A percentile compares a stretch with the other conserved stretches of the same genome.
phyloP scores from a whole-genome alignment of 2,888 invertebrate species.

The Coenonympha arcania region DNA sequence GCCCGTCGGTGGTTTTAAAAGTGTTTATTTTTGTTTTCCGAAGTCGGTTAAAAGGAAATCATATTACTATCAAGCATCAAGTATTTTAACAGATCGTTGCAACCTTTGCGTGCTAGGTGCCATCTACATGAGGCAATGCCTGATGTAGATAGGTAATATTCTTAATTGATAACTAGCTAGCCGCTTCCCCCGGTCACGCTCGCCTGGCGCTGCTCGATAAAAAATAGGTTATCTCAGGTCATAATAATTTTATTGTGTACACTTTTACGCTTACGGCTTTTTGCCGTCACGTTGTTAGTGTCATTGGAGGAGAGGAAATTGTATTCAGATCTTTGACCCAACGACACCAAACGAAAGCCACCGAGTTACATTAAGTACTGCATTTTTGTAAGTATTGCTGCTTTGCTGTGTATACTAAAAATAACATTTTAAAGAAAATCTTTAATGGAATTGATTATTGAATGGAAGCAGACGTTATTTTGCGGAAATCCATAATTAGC shows the following conservation, averaged over 20 bases:
- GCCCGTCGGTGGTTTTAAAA: too few relatives aligned
- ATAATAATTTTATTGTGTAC: slow-evolving; percentile 5
- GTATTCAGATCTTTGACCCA: neutral
- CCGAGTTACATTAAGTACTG: too few relatives aligned
- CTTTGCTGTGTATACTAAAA: too few relatives aligned
- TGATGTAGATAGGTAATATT: slow-evolving; percentile 13
- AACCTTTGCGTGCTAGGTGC: neutral
- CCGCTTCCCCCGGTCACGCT: slow-evolving; percentile 21
- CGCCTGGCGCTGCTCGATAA: slow-evolving; percentile 16
- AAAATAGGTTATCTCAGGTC: slow-evolving; percentile 22
- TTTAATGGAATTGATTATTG: too few relatives aligned
- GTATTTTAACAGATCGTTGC: neutral
- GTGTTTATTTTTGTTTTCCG: too few relatives aligned
- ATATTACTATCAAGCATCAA: too few relatives aligned
- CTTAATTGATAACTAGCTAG: slow-evolving; percentile 21
- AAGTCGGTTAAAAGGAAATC: too few relatives aligned
- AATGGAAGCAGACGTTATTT: too few relatives aligned
- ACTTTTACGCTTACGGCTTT: neutral
- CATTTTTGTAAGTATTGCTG: too few relatives aligned
- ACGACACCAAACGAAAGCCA: neutral
- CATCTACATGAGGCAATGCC: slow-evolving; percentile 1
- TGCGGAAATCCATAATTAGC: too few relatives aligned
- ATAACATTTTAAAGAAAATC: too few relatives aligned
- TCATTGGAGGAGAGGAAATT: neutral
- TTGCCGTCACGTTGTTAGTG: neutral